Evolutionary conservation across 2,113 vertebrate genomes (phyloP).

Genomic region (Atractosteus spatula): DNA sequence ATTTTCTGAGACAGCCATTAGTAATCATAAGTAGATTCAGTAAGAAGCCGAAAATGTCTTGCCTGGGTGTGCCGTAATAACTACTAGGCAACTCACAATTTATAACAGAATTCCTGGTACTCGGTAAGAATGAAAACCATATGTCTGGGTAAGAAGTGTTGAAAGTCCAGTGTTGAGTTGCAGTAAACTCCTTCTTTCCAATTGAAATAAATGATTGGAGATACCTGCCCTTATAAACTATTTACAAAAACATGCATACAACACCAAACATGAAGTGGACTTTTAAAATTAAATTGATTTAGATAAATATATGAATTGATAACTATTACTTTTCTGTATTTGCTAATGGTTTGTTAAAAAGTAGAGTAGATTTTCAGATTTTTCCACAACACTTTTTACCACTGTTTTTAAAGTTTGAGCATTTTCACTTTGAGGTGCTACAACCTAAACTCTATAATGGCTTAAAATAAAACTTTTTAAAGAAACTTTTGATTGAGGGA

Average conservation of each 20-base stretch:
- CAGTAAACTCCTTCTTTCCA: slow-evolving; percentile 3
- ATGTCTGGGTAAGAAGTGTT: neutral
- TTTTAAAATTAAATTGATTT: slow-evolving; percentile 3
- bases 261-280: neutral
- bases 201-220: slow-evolving; percentile 11
- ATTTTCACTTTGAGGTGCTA: too few relatives aligned
- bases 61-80: too few relatives aligned
- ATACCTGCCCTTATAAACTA: neutral
- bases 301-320: neutral
- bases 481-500: too few relatives aligned
- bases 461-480: too few relatives aligned
- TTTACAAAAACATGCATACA: slow-evolving; percentile 12
- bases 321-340: neutral
- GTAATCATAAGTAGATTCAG: neutral
- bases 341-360: too few relatives aligned
- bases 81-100: too few relatives aligned
- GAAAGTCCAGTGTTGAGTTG: neutral
- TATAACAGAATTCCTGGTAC: too few relatives aligned
- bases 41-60: neutral
- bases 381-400: too few relatives aligned
- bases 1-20: too few relatives aligned
- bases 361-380: too few relatives aligned
- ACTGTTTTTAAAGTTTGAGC: too few relatives aligned
- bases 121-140: neutral
- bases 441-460: too few relatives aligned